Percentiles rank a stretch among this genome's conserved stretches.
Conservation (phyloP, 1,140 invertebrate genomes). For the Samia ricini region DNA sequence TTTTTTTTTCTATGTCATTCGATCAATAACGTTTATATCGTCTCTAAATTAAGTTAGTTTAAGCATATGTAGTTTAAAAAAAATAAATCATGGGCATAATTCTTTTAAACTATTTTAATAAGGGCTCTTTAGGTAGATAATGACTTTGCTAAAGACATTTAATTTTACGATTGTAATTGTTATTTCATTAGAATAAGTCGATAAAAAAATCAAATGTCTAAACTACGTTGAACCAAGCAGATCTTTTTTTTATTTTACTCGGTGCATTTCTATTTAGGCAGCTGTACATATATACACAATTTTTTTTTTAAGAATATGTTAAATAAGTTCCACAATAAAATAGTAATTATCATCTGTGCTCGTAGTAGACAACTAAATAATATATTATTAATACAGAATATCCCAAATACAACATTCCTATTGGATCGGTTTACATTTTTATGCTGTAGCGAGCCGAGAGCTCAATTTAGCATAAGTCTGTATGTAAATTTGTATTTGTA, state of each 20-base stretch:
- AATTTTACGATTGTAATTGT: constrained; percentile 9
- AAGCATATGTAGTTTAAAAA: not conserved
- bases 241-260: not conserved
- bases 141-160: not conserved
- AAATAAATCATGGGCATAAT: not conserved
- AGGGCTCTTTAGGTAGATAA: not conserved
- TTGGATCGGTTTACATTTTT: constrained; percentile 26
- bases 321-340: no score
- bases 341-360: no score
- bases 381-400: not conserved
- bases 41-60: not conserved
- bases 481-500: constrained; percentile 70
- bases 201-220: not conserved
- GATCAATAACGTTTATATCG: not conserved
- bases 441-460: constrained; percentile 24
- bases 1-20: not conserved
- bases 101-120: not conserved
- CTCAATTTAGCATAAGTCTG: constrained; percentile 23
- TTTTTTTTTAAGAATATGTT: no score
- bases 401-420: constrained; percentile 39
- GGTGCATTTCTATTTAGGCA: not conserved
- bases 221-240: not conserved
- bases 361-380: not conserved
- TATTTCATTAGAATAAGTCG: constrained; percentile 1
- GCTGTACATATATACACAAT: not conserved